These are phyloP conservation scores for Tadarida brasiliensis DNA, from an alignment of 2,797 vertebrate species.

Conservation along the genomic window DNA sequence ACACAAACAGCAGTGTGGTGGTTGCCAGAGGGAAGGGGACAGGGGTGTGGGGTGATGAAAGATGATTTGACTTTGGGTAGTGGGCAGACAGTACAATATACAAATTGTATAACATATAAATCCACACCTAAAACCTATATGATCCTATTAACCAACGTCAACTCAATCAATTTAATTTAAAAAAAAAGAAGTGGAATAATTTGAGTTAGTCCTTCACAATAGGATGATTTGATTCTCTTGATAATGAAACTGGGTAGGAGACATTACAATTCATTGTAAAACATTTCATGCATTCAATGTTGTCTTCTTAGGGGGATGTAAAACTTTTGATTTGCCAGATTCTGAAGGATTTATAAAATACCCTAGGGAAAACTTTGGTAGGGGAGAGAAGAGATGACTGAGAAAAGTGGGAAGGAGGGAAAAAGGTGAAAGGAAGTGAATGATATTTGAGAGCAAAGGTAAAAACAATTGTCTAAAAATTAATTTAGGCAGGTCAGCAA, in stretches of 20 bases:
- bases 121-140: too few relatives aligned
- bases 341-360: slow-evolving; percentile 29
- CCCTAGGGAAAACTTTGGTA: not conserved
- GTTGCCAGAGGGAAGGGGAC: too few relatives aligned
- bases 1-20: too few relatives aligned
- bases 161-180: too few relatives aligned
- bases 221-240: not conserved
- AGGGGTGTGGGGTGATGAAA: too few relatives aligned
- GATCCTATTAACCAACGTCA: too few relatives aligned
- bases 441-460: not conserved
- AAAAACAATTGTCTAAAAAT: slow-evolving; percentile 18
- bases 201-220: not conserved
- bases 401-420: not conserved
- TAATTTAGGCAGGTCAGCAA: not conserved
- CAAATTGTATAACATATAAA: too few relatives aligned
- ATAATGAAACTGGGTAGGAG: not conserved
- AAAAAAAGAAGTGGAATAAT: not conserved
- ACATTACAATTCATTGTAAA: not conserved
- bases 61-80: too few relatives aligned
- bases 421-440: not conserved
- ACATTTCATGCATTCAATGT: not conserved
- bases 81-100: too few relatives aligned
- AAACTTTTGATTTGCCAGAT: slow-evolving; percentile 20
- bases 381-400: not conserved
- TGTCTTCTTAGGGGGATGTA: not conserved